Evolutionary conservation across 2,797 vertebrate genomes (phyloP).

Genomic region (Oryzias dopingdopingensis): DNA sequence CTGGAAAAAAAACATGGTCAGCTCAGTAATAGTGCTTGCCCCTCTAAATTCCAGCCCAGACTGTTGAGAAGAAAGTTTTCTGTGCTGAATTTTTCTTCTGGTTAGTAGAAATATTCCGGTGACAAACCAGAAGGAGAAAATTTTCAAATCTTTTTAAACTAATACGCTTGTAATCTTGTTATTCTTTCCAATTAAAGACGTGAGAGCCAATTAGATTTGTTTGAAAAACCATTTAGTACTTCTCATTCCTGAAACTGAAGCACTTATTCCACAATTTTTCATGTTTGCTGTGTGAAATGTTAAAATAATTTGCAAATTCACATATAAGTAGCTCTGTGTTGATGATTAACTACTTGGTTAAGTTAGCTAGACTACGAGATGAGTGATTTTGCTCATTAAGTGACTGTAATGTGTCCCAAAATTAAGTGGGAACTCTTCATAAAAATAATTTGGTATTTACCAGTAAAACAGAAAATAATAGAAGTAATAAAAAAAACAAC

Average conservation of each 20-base stretch:
- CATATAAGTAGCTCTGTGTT: slow-evolving; percentile 6
- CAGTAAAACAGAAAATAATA: background rate
- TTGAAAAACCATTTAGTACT: slow-evolving; percentile 20
- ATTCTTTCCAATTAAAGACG: slow-evolving; percentile 40
- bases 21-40: slow-evolving; percentile 49
- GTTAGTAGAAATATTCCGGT: slow-evolving; percentile 26
- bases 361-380: slow-evolving; percentile 1
- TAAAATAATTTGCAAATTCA: slow-evolving; percentile 26
- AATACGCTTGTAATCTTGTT: slow-evolving; percentile 49
- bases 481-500: background rate
- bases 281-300: slow-evolving; percentile 21
- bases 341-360: slow-evolving; percentile 11
- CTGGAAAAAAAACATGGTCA: slow-evolving; percentile 55
- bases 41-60: slow-evolving; percentile 45
- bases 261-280: slow-evolving; percentile 19
- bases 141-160: slow-evolving; percentile 36
- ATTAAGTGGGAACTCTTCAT: background rate
- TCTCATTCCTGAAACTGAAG: slow-evolving; percentile 19
- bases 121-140: slow-evolving; percentile 43
- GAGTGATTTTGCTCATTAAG: slow-evolving; percentile 2
- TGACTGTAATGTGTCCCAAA: background rate
- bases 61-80: slow-evolving; percentile 34
- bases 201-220: slow-evolving; percentile 32
- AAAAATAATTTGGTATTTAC: background rate
- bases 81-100: slow-evolving; percentile 27